Evolutionary conservation across 2,888 invertebrate genomes (phyloP), one percentile per base, ranked within the genome.

Genomic region (Enchytraeus crypticus): DNA sequence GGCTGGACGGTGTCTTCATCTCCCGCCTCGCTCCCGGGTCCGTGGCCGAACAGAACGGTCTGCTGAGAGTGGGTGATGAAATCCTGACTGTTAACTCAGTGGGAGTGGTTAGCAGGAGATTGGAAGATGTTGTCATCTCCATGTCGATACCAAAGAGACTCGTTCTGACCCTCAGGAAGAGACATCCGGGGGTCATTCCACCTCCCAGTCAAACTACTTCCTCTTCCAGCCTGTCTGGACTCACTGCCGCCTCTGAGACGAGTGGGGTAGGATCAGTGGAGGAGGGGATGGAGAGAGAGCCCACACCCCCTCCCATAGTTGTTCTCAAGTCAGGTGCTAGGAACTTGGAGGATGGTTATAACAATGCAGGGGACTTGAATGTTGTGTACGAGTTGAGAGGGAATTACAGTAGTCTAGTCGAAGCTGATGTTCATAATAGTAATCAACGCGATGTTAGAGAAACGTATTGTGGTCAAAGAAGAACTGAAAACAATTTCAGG

Each of bases 101-200:
- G 69, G 95, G 96, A 79, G 97, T 98, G 70, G 89, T 92, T 67
- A 87, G 90, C 74, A 97, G 97, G 93, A 91, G 92, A 69, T 83
- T 98, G 73, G 98, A 98, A 80, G 98, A 98, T 80, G 98, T 98
- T 66, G 98, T 98, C 70, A 92, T 98, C 74, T 92, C 97, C 73
- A 96, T 98, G 92, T 95, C 95, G 75, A 98, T 98, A 82, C 97
- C 98, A 4, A 85, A 95, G 75, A 85, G 97, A 71, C 84, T 98
- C 75, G 87, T 97, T 66, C 84, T 98, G 67, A 92, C 92, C 72
- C 95, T 95, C 67, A 85, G 76, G 57, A 76, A 75, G 45, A 70
- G 49, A n/a, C n/a, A n/a, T n/a, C n/a, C n/a, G n/a, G n/a, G n/a
- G n/a, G n/a, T n/a, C n/a, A n/a, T n/a, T n/a, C n/a, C n/a, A n/a